Percentiles rank a stretch among this genome's conserved stretches.
These are phyloP conservation scores for Phoxinus dragarum DNA, from an alignment of 2,797 vertebrate species.

Conservation along the genomic window DNA sequence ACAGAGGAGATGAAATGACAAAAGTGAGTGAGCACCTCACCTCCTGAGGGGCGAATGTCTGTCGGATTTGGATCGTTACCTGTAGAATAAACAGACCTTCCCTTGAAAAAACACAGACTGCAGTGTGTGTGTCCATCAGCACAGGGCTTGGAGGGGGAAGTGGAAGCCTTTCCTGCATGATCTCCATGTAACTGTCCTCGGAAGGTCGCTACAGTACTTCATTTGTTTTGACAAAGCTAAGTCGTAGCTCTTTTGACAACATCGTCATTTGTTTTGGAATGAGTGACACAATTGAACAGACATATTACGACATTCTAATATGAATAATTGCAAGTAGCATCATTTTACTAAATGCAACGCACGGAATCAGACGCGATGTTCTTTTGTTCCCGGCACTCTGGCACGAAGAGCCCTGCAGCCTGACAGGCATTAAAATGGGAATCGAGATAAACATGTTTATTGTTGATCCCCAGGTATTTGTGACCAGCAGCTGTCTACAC, in stretches of 20 bases:
- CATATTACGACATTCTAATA: background rate
- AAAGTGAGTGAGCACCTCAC: conserved; percentile 78
- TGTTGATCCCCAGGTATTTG: conserved; percentile 63
- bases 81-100: conserved; percentile 79
- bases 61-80: conserved; percentile 81
- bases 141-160: conserved; percentile 65
- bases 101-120: conserved; percentile 79
- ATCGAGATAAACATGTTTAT: conserved; percentile 70
- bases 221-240: background rate
- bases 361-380: background rate
- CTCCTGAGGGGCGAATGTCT: conserved; percentile 81
- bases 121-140: conserved; percentile 74
- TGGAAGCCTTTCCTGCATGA: conserved; percentile 68
- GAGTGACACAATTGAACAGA: background rate
- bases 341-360: background rate
- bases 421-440: conserved; percentile 67
- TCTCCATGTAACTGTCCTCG: conserved; percentile 74
- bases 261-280: background rate
- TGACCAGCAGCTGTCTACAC: conserved; percentile 70
- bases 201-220: conserved; percentile 65
- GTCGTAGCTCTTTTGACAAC: background rate
- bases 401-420: conserved; percentile 34
- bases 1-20: conserved; percentile 82
- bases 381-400: conserved; percentile 26
- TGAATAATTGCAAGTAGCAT: background rate